Evolutionary conservation across 2,888 invertebrate species (phyloP), one percentile per base, ranked within the genome.

Genomic region (Habroteleia sp.): DNA sequence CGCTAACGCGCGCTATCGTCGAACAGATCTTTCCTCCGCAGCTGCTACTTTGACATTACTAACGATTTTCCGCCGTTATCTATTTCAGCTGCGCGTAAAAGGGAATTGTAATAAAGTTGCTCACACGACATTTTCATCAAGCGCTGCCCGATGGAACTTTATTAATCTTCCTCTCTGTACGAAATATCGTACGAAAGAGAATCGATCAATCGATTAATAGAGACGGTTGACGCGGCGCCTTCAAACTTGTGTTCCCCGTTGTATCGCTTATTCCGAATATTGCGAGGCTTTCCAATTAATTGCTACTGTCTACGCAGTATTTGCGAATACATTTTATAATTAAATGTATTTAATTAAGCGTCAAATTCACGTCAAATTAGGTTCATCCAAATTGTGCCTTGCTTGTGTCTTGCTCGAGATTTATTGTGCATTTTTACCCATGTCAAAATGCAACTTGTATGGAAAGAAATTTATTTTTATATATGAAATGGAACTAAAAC

Each of bases 61-160:
- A 69, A 69, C 69, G 52, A 69, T 69, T 69, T 69, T 52, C 69
- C 60, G 50, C 62, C 54, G 63, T 71, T 71, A 71, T 71, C 71
- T 56, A 27, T 71, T 71, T 71, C 63, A 72, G 10, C 29, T 29
- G 29, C 50, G 63, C 42, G 35, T 58, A 54, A 65, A 72, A 65
- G 72, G 50, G 72, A 72, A 72, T 56, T 63, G 72, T 72, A 72
- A 72, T 72, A 72, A 72, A 72, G 72, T 63, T 65, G 72, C 63
- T 58, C 56, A 25, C 63, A 56, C 58, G 72, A 72, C 63, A 72
- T 72, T 72, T 72, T 63, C 72, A 72, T 72, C 72, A 72, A 72
- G 50, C 63, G 41, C 31, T 17, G 46, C 39, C 16, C 62, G 71
- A 56, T 42, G 63, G 17, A 56, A 72, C 63, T 63, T 72, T 72